Conservation (phyloP, 2,113 vertebrate species). For the Apodemus sylvaticus region DNA sequence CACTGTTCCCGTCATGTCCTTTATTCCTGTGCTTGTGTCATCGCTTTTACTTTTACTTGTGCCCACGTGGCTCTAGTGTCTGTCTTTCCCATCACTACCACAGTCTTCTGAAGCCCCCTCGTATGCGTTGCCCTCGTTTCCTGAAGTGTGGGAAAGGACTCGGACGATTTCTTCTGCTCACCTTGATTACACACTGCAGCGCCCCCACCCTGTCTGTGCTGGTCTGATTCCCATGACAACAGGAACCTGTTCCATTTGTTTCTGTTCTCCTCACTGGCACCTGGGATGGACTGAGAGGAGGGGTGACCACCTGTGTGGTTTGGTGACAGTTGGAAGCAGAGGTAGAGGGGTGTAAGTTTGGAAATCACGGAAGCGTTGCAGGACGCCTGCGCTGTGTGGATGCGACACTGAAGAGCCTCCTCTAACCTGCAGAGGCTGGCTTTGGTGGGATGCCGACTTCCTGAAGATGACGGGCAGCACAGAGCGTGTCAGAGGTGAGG, state of each 20-base stretch:
- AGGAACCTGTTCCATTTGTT: fast-evolving
- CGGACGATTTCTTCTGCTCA: neutral
- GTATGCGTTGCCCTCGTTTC: neutral
- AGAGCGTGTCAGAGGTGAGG: neutral
- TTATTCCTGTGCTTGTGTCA: neutral
- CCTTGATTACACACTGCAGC: neutral
- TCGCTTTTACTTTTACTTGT: neutral
- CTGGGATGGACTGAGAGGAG: neutral
- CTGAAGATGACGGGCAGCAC: neutral
- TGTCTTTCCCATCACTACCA: neutral
- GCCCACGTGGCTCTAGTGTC: neutral
- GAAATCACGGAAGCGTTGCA: neutral
- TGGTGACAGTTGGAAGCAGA: neutral
- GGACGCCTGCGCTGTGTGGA: neutral
- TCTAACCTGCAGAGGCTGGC: neutral
- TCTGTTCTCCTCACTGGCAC: neutral
- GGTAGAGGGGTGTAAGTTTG: neutral
- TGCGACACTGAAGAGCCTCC: neutral
- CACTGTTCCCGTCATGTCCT: neutral
- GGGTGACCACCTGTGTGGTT: neutral
- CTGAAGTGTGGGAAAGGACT: neutral
- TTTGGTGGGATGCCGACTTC: neutral
- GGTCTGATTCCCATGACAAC: neutral
- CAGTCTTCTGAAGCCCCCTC: neutral
- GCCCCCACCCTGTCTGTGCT: neutral